Evolutionary conservation across 2,113 vertebrate genomes (phyloP), one percentile per base, ranked within the genome.

Genomic region (Lepisosteus oculatus): DNA sequence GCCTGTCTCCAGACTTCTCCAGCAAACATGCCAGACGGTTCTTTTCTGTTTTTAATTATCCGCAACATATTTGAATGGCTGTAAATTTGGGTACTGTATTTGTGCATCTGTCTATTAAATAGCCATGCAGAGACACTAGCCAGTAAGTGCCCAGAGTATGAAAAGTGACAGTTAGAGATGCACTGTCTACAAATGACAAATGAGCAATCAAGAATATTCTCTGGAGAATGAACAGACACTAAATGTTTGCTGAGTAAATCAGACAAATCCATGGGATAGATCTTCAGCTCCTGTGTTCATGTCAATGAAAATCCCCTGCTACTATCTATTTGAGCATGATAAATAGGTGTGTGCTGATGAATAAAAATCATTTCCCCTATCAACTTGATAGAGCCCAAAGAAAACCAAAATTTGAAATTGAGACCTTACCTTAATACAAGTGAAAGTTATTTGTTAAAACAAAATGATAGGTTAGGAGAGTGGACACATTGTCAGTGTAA

Each of bases 301-400:
- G 82, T 41, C 72, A 54, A 72, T 61, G 45, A 67, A 59, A 64
- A 41, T 77, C 69, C 41, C 64, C 65, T 17, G 8, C 12, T 69
- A 67, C 9, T 55, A 69, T 71, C 67, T 66, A 15, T 78, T 56
- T 75, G 68, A 79, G 76, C 42, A 72, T 7, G 3, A 77, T 70
- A 61, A 76, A 79, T 77, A 55, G 9, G 54, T 69, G 5, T 3
- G 66, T 43, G 29, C 55, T 74, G 68, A 75, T 73, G 6, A 74
- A 70, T 76, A 77, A 67, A 71, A 71, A 77, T 74, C 55, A 75
- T 8, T 51, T 71, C 69, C 29, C 72, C 69, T 51, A 82, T 65
- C 73, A 75, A 70, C 73, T 69, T 57, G 29, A 67, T 17, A 69
- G 42, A 41, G n/a, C n/a, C 15, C 13, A 55, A 67, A 67, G 47